A percentile compares a stretch with the other conserved stretches of the same genome.
phyloP scores from a whole-genome alignment of 1,140 invertebrate genomes.

The Trialeurodes vaporariorum region DNA sequence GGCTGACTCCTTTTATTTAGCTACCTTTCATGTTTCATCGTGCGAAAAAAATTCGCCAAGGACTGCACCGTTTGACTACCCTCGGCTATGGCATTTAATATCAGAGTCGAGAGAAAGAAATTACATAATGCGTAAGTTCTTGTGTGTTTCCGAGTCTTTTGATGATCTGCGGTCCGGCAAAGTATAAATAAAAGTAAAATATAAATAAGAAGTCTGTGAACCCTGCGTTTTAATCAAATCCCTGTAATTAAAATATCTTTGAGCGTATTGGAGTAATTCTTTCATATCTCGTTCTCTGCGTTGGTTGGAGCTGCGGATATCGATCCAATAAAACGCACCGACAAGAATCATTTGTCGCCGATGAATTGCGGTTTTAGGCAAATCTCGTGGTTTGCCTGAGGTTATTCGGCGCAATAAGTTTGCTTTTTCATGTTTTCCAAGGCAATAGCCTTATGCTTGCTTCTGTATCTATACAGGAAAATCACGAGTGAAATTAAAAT shows the following conservation, averaged over 20 bases:
- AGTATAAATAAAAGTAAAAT: neutral
- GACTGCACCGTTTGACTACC: neutral
- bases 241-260: neutral
- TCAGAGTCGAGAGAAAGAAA: neutral
- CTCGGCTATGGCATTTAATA: neutral
- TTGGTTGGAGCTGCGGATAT: too few species aligned
- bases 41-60: neutral
- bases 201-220: neutral
- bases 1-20: neutral
- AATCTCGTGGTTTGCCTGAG: too few species aligned
- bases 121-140: neutral
- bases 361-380: too few species aligned
- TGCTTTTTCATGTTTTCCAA: too few species aligned
- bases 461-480: too few species aligned
- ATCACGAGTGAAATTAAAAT: too few species aligned
- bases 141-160: neutral
- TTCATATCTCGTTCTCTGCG: too few species aligned
- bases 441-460: too few species aligned
- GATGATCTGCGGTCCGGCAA: neutral
- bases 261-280: neutral
- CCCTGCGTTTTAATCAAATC: neutral
- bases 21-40: neutral
- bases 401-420: too few species aligned
- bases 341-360: too few species aligned
- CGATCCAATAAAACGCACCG: too few species aligned